Percentiles rank a stretch among this genome's conserved stretches.
Conservation (phyloP, 2,113 vertebrate species). For the Rafetus swinhoei region DNA sequence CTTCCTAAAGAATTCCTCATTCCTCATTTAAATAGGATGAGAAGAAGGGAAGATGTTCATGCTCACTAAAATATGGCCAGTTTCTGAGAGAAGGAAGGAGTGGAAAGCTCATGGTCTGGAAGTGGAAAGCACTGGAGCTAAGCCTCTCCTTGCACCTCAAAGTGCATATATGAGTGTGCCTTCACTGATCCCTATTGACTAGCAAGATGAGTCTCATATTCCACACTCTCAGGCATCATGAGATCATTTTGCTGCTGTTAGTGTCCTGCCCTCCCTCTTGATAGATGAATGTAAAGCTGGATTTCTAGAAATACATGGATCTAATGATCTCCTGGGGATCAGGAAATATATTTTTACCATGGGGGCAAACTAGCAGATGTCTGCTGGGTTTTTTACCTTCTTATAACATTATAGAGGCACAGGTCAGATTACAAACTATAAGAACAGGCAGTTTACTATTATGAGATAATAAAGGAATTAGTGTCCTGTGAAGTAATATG, state of each 20-base stretch:
- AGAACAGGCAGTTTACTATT: neutral
- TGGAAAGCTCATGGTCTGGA: neutral
- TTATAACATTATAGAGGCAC: neutral
- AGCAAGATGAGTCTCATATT: neutral
- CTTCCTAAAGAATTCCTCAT: neutral
- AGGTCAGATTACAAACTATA: neutral
- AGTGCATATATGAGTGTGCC: fast-evolving
- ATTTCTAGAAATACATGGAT: neutral
- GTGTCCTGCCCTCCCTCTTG: neutral
- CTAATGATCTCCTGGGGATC: neutral
- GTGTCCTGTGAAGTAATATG: neutral
- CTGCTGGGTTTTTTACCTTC: fast-evolving
- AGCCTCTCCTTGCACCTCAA: neutral
- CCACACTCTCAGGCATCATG: neutral
- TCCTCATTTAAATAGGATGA: neutral
- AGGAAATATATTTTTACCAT: neutral
- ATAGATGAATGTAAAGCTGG: fast-evolving
- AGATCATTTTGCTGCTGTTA: neutral
- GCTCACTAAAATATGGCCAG: fast-evolving
- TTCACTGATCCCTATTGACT: neutral
- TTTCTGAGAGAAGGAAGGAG: neutral
- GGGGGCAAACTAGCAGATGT: neutral
- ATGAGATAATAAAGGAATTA: neutral
- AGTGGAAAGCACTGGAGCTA: neutral
- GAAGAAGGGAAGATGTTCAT: neutral